Evolutionary conservation across 2,797 vertebrate species (phyloP).

Genomic region (Spheniscus humboldti): DNA sequence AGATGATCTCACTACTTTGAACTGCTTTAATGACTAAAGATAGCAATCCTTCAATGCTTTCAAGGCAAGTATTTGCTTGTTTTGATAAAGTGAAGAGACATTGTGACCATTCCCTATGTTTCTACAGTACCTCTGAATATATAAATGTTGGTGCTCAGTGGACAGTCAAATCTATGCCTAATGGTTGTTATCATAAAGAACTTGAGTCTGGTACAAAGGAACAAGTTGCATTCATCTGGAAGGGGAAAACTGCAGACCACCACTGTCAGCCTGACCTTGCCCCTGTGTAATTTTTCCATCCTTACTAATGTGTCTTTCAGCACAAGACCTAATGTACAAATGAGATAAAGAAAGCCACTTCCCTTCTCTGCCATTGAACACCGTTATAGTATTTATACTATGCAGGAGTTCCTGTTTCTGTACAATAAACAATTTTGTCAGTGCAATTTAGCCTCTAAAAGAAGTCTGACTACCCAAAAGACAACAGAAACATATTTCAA

Average conservation of each 20-base stretch:
- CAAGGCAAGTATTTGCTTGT: not conserved
- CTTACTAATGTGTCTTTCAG: constrained; percentile 59
- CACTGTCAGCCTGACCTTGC: constrained; percentile 34
- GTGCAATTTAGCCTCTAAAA: not conserved
- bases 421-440: not conserved
- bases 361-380: constrained; percentile 30
- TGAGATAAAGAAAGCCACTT: not conserved
- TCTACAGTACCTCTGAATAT: not conserved
- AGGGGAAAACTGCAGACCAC: constrained; percentile 14
- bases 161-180: not conserved
- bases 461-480: not conserved
- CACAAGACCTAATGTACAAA: constrained; percentile 43
- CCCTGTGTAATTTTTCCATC: constrained; percentile 37
- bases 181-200: constrained; percentile 3
- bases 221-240: constrained; percentile 34
- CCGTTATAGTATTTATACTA: not conserved
- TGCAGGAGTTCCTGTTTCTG: constrained; percentile 9
- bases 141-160: not conserved
- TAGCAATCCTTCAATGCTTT: not conserved
- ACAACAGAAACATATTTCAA: not conserved
- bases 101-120: not conserved
- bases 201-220: constrained; percentile 21
- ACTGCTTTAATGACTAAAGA: constrained; percentile 14
- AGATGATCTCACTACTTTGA: not conserved
- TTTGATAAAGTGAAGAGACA: not conserved